Percentiles rank a stretch among this genome's conserved stretches.
Conservation (phyloP, 2,113 vertebrate species). For the Rafetus swinhoei region DNA sequence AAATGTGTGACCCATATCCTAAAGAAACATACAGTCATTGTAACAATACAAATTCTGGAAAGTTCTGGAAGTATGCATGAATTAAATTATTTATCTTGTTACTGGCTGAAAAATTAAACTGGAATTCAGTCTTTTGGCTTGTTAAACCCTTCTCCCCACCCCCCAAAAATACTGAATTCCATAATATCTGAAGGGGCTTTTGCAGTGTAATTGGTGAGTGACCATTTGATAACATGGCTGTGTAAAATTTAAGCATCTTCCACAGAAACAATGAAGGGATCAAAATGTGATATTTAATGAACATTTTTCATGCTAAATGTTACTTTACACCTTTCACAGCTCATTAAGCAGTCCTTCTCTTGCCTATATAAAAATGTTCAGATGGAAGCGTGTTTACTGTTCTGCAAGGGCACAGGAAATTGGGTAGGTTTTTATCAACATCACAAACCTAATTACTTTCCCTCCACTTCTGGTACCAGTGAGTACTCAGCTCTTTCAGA, state of each 20-base stretch:
- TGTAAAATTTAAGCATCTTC: slow-evolving; percentile 35
- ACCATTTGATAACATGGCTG: slow-evolving; percentile 21
- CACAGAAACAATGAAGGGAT: slow-evolving; percentile 44
- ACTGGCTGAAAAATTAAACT: neutral
- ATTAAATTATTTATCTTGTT: too few species aligned
- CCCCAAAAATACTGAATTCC: neutral
- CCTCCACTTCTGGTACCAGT: slow-evolving; percentile 6
- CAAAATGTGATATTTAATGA: slow-evolving; percentile 62
- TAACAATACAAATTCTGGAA: too few species aligned
- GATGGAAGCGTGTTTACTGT: slow-evolving; percentile 32
- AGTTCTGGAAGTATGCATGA: too few species aligned
- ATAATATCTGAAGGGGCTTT: slow-evolving; percentile 7
- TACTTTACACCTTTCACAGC: slow-evolving; percentile 59
- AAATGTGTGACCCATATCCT: too few species aligned
- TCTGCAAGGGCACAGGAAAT: slow-evolving; percentile 38
- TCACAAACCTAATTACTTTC: slow-evolving; percentile 59
- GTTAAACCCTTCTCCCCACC: too few species aligned
- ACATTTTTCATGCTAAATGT: slow-evolving; percentile 61
- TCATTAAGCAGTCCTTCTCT: slow-evolving; percentile 69
- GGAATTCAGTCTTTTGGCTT: neutral
- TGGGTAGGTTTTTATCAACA: slow-evolving; percentile 36
- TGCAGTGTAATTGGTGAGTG: slow-evolving; percentile 25
- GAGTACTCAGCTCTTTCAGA: neutral
- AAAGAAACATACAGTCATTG: too few species aligned
- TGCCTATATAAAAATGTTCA: slow-evolving; percentile 42